Conservation (phyloP, 2,888 invertebrate species). For the Tetheella fluctuosa region DNA sequence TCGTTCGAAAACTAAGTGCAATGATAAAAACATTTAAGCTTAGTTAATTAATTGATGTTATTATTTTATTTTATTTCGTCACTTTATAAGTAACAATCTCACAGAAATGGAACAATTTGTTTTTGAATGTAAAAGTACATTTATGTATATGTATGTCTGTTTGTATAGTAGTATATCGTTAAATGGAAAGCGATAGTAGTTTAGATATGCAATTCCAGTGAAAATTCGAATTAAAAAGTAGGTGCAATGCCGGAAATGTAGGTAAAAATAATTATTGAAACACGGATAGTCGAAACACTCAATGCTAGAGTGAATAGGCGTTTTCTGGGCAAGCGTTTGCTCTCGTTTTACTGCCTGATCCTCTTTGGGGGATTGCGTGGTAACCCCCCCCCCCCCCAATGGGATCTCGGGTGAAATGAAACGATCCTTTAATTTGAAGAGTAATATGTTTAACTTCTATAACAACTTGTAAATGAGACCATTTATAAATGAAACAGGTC, state of each 20-base stretch:
- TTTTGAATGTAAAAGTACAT: constrained; percentile 5
- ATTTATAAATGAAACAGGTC: no score
- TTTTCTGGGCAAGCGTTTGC: neutral
- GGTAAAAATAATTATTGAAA: neutral
- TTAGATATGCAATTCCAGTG: constrained; percentile 8
- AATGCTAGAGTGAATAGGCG: neutral
- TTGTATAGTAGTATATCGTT: constrained; percentile 2
- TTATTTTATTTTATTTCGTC: constrained; percentile 18
- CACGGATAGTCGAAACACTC: neutral
- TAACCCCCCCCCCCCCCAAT: no score
- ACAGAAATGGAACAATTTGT: constrained; percentile 4
- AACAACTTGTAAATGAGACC: no score
- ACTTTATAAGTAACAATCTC: constrained; percentile 4
- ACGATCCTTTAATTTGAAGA: no score
- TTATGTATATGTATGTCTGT: constrained; percentile 5
- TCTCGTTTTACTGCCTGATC: neutral
- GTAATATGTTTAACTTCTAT: no score
- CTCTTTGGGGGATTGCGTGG: no score
- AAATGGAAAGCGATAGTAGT: neutral
- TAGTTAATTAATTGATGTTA: constrained; percentile 48
- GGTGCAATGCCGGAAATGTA: constrained; percentile 10
- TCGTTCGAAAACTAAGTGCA: constrained; percentile 43
- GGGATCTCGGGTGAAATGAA: no score
- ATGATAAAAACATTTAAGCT: constrained; percentile 48
- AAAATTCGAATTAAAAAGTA: constrained; percentile 11